Conservation (phyloP, 2,797 vertebrate genomes). For the Vespertilio murinus region DNA sequence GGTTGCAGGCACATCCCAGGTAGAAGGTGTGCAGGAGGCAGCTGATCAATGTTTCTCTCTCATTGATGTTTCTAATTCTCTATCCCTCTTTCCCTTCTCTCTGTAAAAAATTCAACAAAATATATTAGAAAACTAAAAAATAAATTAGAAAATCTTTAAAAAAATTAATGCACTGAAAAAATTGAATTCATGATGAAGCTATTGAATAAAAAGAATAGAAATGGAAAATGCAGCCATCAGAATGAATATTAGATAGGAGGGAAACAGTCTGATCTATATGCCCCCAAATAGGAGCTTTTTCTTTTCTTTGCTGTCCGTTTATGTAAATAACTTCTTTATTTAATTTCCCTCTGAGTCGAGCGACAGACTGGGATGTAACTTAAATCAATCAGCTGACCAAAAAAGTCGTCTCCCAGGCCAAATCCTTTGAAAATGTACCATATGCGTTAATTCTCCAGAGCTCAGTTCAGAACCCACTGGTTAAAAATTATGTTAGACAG, state of each 20-base stretch:
- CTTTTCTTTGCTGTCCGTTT: not conserved
- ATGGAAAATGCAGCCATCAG: not conserved
- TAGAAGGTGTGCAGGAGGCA: no score
- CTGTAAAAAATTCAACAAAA: no score
- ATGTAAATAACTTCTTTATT: slow-evolving; percentile 28
- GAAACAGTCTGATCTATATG: not conserved
- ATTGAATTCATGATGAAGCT: not conserved
- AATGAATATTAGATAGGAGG: not conserved
- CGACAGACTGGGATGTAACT: not conserved
- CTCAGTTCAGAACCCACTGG: slow-evolving; percentile 41
- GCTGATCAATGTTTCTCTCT: no score
- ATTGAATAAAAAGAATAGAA: not conserved
- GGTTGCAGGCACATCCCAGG: no score
- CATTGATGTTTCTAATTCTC: no score
- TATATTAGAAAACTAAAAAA: no score
- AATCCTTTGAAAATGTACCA: not conserved
- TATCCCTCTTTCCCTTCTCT: no score
- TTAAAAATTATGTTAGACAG: slow-evolving; percentile 41
- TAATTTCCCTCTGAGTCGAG: slow-evolving; percentile 40
- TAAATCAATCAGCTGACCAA: slow-evolving; percentile 46
- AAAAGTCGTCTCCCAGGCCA: slow-evolving; percentile 18
- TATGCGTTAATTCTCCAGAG: slow-evolving; percentile 41
- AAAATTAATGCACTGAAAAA: not conserved
- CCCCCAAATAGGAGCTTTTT: not conserved
- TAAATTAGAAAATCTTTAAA: not conserved